Conservation (phyloP, 2,888 invertebrate genomes). For the Nymphalis polychloros region DNA sequence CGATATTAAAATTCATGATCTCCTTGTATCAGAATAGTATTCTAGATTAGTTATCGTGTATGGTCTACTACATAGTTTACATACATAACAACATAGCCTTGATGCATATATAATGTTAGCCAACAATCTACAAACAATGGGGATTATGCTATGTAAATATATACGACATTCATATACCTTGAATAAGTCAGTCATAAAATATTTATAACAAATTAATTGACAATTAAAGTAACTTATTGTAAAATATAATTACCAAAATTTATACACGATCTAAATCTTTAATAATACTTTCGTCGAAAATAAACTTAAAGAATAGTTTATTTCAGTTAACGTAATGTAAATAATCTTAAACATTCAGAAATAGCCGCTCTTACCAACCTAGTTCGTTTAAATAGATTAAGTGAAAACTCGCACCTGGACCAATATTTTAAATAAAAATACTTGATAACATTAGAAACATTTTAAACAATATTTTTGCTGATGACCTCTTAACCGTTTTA, state of each 20-base stretch:
- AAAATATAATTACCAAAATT: neutral
- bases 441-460: conserved; percentile 2
- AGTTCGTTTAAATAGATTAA: neutral
- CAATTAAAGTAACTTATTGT: neutral
- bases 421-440: conserved; percentile 8
- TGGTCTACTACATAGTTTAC: neutral
- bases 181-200: neutral
- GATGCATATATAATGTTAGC: neutral
- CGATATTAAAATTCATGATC: conserved; percentile 1
- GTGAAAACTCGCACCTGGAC: neutral
- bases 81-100: neutral
- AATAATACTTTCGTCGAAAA: neutral
- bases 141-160: neutral
- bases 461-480: neutral
- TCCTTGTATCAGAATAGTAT: conserved; percentile 1
- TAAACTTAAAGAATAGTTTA: conserved; percentile 8
- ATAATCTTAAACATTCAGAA: conserved; percentile 6
- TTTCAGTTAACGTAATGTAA: conserved; percentile 5
- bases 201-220: neutral
- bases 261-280: neutral
- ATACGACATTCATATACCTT: neutral
- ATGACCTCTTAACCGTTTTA: neutral
- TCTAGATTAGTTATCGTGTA: neutral
- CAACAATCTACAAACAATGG: neutral
- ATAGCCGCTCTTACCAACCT: neutral